phyloP scores from a whole-genome alignment of 2,113 vertebrate genomes.

The Macroglossus sobrinus region DNA sequence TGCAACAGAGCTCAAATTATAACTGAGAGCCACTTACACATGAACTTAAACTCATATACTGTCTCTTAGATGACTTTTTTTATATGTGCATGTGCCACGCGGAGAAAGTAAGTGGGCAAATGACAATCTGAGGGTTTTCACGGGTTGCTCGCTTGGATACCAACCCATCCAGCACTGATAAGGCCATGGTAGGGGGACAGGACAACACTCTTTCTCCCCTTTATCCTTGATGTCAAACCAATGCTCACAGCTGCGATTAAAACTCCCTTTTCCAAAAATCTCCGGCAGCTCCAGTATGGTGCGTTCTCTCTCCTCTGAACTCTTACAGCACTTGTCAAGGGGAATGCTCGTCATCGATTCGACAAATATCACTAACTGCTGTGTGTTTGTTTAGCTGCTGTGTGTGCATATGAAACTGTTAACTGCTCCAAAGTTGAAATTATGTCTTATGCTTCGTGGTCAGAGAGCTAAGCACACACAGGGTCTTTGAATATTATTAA shows the following conservation, averaged over 20 bases:
- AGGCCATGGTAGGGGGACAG: background rate
- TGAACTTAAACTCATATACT: background rate
- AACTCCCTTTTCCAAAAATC: background rate
- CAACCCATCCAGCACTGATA: background rate
- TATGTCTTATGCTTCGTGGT: background rate
- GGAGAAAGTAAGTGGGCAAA: background rate
- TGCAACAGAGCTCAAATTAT: conserved; percentile 33
- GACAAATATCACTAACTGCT: background rate
- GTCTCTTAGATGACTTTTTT: background rate
- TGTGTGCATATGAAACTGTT: background rate
- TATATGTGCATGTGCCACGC: background rate
- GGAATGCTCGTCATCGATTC: background rate
- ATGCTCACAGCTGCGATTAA: background rate
- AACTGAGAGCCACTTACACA: background rate
- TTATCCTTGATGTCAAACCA: background rate
- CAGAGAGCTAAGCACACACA: background rate
- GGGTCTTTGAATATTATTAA: background rate
- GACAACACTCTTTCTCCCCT: background rate
- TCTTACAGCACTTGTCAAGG: background rate
- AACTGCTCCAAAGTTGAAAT: background rate
- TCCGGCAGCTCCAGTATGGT: background rate
- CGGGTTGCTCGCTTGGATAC: background rate
- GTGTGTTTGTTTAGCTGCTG: background rate
- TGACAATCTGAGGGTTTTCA: background rate
- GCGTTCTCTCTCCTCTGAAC: background rate